Evolutionary conservation across 2,797 vertebrate genomes (phyloP), one percentile per base, ranked within the genome.

Genomic region (Scolopax bukidnonensis): DNA sequence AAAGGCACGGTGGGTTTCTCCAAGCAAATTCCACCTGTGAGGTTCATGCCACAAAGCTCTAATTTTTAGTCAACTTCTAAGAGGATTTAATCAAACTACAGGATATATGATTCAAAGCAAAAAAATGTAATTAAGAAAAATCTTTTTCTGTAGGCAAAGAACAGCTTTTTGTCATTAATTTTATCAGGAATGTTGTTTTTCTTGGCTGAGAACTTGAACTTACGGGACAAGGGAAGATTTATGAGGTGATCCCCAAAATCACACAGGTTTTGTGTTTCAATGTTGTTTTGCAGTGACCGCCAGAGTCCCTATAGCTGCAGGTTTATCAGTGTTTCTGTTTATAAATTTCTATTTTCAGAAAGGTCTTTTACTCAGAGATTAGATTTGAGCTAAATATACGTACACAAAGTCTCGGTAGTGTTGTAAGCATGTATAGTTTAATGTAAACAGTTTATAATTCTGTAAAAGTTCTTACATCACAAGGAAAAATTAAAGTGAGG

Each of bases 111-210:
- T 96, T 97, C 96, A 97, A 96, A 97, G 82, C 71, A 95, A 95
- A 91, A 91, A 93, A 96, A 94, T 94, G 82, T 96, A 97, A 97
- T 97, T 97, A 97, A 97, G 96, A 97, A 97, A 95, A 94, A 90
- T 74, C 92, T 96, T 97, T 94, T 96, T 95, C 93, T 95, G 90
- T 85, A 97, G 96, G 97, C 93, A 96, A 64, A 93, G 90, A 95
- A 27, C 94, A 97, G 93, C 97, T 95, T 97, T 96, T 96, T 97
- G 97, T 95, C 88, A 95, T 97, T 97, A 97, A 93, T 97, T 97
- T 97, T 95, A 95, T 94, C 93, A 97, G 96, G 94, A 94, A 96
- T 96, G 96, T 96, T 97, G 79, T 97, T 98, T 97, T 95, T 94
- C 89, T 97, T 98, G 97, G 91, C 97, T 95, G 79, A 92, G 96